phyloP scores from a whole-genome alignment of 1,140 invertebrate species.

The Uloborus diversus region DNA sequence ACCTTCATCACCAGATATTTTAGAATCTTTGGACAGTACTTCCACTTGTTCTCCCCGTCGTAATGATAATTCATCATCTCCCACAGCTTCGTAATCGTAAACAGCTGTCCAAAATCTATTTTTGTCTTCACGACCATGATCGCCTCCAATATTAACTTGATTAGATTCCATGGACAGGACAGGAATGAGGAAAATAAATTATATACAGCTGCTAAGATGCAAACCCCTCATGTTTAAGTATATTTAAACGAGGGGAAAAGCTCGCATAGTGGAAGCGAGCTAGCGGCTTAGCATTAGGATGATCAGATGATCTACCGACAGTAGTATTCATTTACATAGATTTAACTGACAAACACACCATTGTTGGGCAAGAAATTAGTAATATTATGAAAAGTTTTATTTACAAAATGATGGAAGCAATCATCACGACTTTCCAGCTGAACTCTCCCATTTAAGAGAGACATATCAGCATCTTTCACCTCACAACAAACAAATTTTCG shows the following conservation, averaged over 20 bases:
- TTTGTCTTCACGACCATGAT: slow-evolving; percentile 10
- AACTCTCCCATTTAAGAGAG: slow-evolving; percentile 8
- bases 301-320: neutral
- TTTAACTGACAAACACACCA: no score
- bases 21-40: slow-evolving; percentile 91
- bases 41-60: slow-evolving; percentile 86
- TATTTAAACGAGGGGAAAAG: neutral
- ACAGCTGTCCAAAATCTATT: slow-evolving; percentile 76
- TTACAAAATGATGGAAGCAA: neutral
- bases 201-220: neutral
- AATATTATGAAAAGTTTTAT: no score
- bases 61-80: slow-evolving; percentile 90
- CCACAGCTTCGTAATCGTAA: slow-evolving; percentile 91
- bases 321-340: slow-evolving; percentile 2
- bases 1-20: slow-evolving; percentile 95
- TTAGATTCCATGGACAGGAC: slow-evolving; percentile 17
- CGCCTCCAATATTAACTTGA: neutral
- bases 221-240: neutral
- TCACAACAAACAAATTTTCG: slow-evolving; percentile 47
- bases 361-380: no score
- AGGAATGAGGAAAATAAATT: neutral
- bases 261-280: neutral
- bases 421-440: slow-evolving; percentile 3
- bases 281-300: slow-evolving; percentile 23
- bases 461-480: slow-evolving; percentile 21